Conservation (phyloP, 2,113 vertebrate genomes). For the Seriola rivoliana region DNA sequence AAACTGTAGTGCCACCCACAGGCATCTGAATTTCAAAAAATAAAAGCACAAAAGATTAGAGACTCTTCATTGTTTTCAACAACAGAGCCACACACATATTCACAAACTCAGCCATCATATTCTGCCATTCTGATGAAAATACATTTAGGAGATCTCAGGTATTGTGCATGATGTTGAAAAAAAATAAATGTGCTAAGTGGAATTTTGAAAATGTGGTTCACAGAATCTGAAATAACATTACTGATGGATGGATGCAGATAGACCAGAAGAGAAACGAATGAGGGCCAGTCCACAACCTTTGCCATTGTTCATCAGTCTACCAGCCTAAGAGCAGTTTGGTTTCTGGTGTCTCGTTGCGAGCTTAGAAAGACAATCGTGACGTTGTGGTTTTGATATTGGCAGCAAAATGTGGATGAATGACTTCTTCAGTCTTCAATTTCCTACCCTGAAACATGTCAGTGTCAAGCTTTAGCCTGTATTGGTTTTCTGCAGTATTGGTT, state of each 20-base stretch:
- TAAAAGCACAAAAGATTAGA: too few species aligned
- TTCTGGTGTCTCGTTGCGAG: background rate
- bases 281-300: background rate
- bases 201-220: background rate
- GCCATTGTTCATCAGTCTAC: background rate
- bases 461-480: conserved; percentile 15
- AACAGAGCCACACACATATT: background rate
- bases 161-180: background rate
- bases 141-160: background rate
- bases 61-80: background rate
- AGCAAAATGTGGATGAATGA: conserved; percentile 58
- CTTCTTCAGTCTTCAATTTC: conserved; percentile 53
- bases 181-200: background rate
- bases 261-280: background rate
- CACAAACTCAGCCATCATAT: background rate
- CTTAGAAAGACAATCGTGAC: conserved; percentile 41
- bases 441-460: conserved; percentile 33
- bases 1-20: background rate
- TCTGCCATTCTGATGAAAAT: background rate
- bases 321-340: too few species aligned
- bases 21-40: background rate
- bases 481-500: conserved; percentile 19
- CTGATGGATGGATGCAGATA: background rate
- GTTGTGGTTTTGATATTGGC: conserved; percentile 42
- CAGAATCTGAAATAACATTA: background rate